Evolutionary conservation across 2,113 vertebrate genomes (phyloP).

Genomic region (Gavialis gangeticus): DNA sequence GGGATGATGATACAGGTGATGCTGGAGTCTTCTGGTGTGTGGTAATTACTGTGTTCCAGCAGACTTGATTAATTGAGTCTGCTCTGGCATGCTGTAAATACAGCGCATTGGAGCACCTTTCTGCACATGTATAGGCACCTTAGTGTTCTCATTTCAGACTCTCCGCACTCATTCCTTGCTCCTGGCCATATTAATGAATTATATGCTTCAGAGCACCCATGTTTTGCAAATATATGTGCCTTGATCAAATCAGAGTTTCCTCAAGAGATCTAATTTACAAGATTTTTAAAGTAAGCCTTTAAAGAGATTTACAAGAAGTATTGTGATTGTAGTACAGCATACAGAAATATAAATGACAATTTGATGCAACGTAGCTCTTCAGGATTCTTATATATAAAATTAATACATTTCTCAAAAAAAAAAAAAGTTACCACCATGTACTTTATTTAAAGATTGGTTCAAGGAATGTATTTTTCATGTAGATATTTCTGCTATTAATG

Average conservation of each 20-base stretch:
- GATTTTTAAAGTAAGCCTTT: neutral
- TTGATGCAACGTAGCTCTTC: neutral
- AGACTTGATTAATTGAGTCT: no score
- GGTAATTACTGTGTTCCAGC: no score
- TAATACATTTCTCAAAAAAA: no score
- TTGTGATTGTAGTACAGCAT: neutral
- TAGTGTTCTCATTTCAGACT: fast-evolving
- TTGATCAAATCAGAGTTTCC: neutral
- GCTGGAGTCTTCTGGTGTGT: no score
- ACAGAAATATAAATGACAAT: neutral
- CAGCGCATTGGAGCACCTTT: no score
- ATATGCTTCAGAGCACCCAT: neutral
- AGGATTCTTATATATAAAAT: neutral
- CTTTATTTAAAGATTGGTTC: neutral
- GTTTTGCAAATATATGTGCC: neutral
- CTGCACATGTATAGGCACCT: no score
- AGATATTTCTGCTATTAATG: neutral
- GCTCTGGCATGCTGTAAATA: no score
- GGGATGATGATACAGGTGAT: no score
- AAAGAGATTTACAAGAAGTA: neutral
- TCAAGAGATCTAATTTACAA: neutral
- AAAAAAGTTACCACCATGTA: neutral
- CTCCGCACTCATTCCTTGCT: neutral
- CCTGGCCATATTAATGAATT: neutral
- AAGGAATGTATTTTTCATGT: neutral